Conservation (phyloP, 2,113 vertebrate species). For the Xenotilapia flavipinnis region DNA sequence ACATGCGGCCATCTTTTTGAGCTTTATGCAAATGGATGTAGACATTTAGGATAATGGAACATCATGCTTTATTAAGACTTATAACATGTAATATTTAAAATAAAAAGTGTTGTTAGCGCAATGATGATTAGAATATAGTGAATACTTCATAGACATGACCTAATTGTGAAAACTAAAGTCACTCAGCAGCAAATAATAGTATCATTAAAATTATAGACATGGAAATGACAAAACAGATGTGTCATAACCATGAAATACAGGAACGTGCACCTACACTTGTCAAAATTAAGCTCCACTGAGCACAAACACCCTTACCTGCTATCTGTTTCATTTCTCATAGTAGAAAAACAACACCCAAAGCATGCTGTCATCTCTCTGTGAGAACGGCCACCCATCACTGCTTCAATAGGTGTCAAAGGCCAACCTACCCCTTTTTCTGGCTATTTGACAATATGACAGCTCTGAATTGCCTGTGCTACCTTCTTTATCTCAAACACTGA, state of each 20-base stretch:
- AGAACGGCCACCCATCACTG: neutral
- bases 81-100: neutral
- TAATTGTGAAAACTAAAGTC: neutral
- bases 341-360: neutral
- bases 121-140: neutral
- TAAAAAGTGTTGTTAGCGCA: neutral
- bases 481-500: neutral
- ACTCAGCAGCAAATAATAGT: neutral
- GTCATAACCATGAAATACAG: neutral
- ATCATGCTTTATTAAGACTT: neutral
- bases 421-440: neutral
- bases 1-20: neutral
- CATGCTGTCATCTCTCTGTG: neutral
- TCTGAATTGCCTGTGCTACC: neutral
- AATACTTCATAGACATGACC: neutral
- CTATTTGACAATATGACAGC: neutral
- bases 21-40: neutral
- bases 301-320: neutral
- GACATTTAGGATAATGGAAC: neutral
- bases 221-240: neutral
- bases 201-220: neutral
- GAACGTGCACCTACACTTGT: neutral
- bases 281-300: neutral
- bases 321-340: neutral
- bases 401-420: neutral